These are phyloP conservation scores for Leiothrix lutea DNA, from an alignment of 2,113 vertebrate species.

Conservation along the genomic window DNA sequence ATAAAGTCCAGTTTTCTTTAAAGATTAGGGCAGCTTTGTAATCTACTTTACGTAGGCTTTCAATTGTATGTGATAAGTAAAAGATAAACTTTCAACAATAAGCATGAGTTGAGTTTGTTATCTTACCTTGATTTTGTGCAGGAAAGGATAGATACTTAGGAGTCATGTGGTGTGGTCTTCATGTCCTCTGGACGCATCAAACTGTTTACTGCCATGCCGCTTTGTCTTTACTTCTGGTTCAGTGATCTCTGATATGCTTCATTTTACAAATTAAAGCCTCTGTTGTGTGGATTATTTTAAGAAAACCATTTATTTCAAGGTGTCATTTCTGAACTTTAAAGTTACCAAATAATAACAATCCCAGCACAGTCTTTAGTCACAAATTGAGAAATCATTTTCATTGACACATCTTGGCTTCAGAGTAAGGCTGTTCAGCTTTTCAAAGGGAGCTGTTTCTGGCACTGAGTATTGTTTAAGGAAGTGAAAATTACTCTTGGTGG, in stretches of 20 bases:
- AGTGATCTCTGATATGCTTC: not conserved
- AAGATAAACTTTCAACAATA: not conserved
- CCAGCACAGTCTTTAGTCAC: not conserved
- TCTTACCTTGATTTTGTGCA: not conserved
- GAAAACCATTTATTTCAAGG: not conserved
- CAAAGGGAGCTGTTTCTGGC: not conserved
- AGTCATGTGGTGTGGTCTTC: not conserved
- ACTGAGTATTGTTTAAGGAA: not conserved
- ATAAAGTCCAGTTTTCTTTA: not conserved
- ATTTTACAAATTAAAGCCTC: not conserved
- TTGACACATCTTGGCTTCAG: not conserved
- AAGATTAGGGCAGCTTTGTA: not conserved
- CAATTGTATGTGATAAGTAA: not conserved
- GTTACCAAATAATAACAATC: not conserved
- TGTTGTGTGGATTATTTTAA: not conserved
- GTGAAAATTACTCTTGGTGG: not conserved
- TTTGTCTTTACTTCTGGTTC: not conserved
- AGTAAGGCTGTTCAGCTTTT: not conserved
- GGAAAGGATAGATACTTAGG: not conserved
- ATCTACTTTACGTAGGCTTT: not conserved
- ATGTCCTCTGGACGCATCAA: not conserved
- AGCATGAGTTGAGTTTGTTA: not conserved
- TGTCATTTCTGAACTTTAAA: not conserved
- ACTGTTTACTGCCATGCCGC: not conserved
- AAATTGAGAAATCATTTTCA: not conserved